phyloP scores from a whole-genome alignment of 2,113 vertebrate species.

The Monarcha castaneiventris region DNA sequence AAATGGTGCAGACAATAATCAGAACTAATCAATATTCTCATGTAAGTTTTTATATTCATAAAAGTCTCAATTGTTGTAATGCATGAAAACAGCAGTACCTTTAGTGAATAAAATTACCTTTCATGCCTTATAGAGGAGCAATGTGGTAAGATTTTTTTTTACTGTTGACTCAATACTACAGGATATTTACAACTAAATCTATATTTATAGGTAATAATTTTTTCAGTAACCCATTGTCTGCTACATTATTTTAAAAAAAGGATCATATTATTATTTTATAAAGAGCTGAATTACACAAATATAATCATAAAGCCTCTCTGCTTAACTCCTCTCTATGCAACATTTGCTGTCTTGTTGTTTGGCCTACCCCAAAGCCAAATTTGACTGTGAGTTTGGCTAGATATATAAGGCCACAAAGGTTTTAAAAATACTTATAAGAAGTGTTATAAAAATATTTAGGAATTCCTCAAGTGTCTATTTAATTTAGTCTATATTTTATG shows the following conservation, averaged over 20 bases:
- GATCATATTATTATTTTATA: neutral
- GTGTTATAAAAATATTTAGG: neutral
- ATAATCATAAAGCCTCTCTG: neutral
- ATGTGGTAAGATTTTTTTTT: neutral
- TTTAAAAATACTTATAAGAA: neutral
- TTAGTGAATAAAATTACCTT: conserved; percentile 45
- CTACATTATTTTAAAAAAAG: neutral
- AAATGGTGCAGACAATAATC: conserved; percentile 61
- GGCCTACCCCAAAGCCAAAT: neutral
- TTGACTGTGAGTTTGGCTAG: neutral
- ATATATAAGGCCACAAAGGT: neutral
- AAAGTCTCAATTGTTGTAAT: conserved; percentile 26
- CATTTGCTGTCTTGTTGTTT: neutral
- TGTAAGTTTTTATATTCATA: conserved; percentile 30
- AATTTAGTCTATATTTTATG: neutral
- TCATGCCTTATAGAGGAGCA: conserved; percentile 29
- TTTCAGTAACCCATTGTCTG: neutral
- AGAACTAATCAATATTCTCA: conserved; percentile 52
- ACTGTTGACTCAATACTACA: neutral
- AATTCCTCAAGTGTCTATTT: neutral
- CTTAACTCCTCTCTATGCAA: neutral
- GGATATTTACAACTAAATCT: neutral
- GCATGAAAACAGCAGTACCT: conserved; percentile 36
- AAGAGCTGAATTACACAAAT: neutral
- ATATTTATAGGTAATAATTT: neutral